Conservation (phyloP, 2,888 invertebrate genomes). For the Nebria brevicollis region DNA sequence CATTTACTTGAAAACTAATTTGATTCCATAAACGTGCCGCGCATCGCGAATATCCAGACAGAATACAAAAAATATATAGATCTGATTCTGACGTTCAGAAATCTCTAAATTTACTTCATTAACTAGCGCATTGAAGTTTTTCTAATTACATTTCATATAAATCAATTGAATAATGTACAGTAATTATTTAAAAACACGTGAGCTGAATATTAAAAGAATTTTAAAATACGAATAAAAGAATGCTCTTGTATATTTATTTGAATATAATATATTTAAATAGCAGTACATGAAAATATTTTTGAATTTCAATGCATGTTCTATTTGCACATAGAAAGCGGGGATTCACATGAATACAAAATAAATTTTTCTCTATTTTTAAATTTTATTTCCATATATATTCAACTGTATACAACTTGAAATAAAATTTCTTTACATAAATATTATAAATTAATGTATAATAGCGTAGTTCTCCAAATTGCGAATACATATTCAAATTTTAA, state of each 20-base stretch:
- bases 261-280: not conserved
- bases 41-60: not conserved
- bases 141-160: not conserved
- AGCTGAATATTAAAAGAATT: no score
- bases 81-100: not conserved
- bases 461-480: no score
- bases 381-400: not conserved
- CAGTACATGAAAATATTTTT: not conserved
- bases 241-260: no score
- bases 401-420: no score
- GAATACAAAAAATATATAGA: not conserved
- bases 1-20: not conserved
- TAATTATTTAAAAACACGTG: no score
- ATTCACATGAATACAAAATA: not conserved
- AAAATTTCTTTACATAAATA: no score
- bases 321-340: not conserved
- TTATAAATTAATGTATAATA: no score
- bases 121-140: not conserved
- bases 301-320: not conserved
- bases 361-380: not conserved
- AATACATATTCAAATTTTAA: no score
- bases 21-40: not conserved
- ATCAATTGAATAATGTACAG: not conserved
- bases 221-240: no score
- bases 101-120: not conserved